phyloP scores from a whole-genome alignment of 2,797 vertebrate species.

The Moxostoma hubbsi region DNA sequence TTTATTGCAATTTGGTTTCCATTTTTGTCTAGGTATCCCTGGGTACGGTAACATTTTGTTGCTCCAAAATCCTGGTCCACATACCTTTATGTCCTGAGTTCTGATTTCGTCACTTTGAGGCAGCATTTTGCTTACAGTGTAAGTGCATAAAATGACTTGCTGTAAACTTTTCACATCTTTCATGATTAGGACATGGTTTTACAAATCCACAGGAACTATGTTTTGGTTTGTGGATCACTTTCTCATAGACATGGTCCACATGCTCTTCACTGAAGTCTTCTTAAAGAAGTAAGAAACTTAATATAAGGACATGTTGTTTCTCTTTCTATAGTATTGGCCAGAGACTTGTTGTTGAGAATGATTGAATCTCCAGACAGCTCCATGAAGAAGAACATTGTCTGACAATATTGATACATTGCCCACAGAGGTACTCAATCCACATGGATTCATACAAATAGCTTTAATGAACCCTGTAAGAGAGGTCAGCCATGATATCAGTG shows the following conservation, averaged over 20 bases:
- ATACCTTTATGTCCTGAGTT: not conserved
- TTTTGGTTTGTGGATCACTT: conserved; percentile 1
- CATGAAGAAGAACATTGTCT: conserved; percentile 21
- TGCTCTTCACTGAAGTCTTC: not conserved
- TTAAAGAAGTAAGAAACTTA: conserved; percentile 7
- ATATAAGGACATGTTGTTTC: conserved; percentile 15
- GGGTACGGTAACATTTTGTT: too few relatives aligned
- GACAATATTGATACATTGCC: not conserved
- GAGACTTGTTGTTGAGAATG: conserved; percentile 10
- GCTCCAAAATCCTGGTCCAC: not conserved
- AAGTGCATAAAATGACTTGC: not conserved
- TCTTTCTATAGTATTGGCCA: conserved; percentile 1
- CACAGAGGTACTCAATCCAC: conserved; percentile 18
- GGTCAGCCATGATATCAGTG: conserved; percentile 15
- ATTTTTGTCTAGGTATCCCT: too few relatives aligned
- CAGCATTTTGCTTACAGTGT: not conserved
- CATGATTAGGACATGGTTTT: not conserved
- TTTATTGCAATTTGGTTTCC: too few relatives aligned
- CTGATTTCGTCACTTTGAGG: not conserved
- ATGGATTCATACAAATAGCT: not conserved
- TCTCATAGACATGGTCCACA: conserved; percentile 1
- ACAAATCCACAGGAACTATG: conserved; percentile 23
- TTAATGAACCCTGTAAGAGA: conserved; percentile 37
- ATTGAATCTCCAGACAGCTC: conserved; percentile 34
- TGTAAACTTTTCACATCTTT: not conserved